These are phyloP conservation scores for Acrocera orbiculus DNA, from an alignment of 2,888 invertebrate species.

Conservation along the genomic window DNA sequence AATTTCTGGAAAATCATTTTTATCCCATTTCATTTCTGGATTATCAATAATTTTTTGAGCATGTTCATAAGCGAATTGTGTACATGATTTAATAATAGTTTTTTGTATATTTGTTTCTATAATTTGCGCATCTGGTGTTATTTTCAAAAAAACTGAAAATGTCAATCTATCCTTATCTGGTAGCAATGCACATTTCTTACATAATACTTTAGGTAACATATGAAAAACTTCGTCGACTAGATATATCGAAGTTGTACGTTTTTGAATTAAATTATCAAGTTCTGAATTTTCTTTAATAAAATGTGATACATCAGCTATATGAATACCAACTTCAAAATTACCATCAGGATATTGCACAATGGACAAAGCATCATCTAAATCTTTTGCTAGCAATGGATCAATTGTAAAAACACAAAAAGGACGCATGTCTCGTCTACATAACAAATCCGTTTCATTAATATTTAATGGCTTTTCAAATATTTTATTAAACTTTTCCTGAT, in stretches of 20 bases:
- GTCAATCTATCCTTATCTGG: conserved; percentile 71
- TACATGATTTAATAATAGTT: conserved; percentile 71
- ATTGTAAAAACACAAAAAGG: conserved; percentile 78
- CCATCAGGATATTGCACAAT: conserved; percentile 51
- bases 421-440: conserved; percentile 43
- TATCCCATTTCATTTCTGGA: conserved; percentile 37
- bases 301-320: conserved; percentile 85
- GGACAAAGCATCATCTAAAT: conserved; percentile 89
- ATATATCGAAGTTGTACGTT: conserved; percentile 79
- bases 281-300: conserved; percentile 56
- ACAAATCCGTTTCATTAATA: conserved; percentile 35
- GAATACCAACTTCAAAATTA: conserved; percentile 70
- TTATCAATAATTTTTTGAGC: conserved; percentile 75
- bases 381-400: conserved; percentile 79
- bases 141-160: conserved; percentile 83
- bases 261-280: conserved; percentile 56
- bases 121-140: conserved; percentile 47
- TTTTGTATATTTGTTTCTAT: conserved; percentile 46
- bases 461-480: conserved; percentile 32
- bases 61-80: conserved; percentile 78
- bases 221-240: conserved; percentile 77
- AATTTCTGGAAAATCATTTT: conserved; percentile 41
- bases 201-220: conserved; percentile 80
- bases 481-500: conserved; percentile 34
- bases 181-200: conserved; percentile 74